phyloP scores from a whole-genome alignment of 2,797 vertebrate species.

The Lateolabrax maculatus region DNA sequence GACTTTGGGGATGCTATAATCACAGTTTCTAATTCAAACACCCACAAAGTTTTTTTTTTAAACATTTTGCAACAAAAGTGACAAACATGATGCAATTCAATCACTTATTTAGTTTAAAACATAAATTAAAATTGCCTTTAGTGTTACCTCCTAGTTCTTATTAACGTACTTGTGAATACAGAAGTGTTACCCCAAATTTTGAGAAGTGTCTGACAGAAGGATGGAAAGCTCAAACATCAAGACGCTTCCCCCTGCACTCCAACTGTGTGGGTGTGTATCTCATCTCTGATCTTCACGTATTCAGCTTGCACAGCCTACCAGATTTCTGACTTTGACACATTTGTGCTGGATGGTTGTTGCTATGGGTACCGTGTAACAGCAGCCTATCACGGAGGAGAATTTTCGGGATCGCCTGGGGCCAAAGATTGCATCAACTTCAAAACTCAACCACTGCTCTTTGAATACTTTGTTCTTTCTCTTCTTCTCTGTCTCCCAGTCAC shows the following conservation, averaged over 20 bases:
- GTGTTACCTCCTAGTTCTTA: too few relatives aligned
- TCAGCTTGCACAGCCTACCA: slow-evolving; percentile 38
- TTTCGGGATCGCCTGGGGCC: slow-evolving; percentile 44
- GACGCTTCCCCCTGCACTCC: neutral
- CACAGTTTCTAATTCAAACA: neutral
- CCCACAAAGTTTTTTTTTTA: neutral
- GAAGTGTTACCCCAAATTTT: slow-evolving; percentile 11
- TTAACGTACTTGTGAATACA: slow-evolving; percentile 9
- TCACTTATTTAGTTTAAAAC: neutral
- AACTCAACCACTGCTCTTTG: slow-evolving; percentile 27
- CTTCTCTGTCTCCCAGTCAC: slow-evolving; percentile 9
- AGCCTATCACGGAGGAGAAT: slow-evolving; percentile 51
- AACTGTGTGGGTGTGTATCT: slow-evolving; percentile 36
- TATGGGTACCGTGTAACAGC: slow-evolving; percentile 60
- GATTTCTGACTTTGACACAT: slow-evolving; percentile 47
- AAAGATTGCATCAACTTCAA: slow-evolving; percentile 58
- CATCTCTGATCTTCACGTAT: slow-evolving; percentile 54
- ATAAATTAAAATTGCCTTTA: too few relatives aligned
- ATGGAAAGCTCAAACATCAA: slow-evolving; percentile 4
- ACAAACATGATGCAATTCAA: neutral
- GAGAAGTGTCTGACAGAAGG: slow-evolving; percentile 1
- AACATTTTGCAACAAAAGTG: neutral
- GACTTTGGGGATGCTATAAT: neutral
- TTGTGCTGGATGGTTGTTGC: slow-evolving; percentile 69
- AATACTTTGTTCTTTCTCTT: slow-evolving; percentile 12